These are phyloP conservation scores for Trochalopteron elliotii DNA, from an alignment of 2,113 vertebrate species.

Conservation along the genomic window DNA sequence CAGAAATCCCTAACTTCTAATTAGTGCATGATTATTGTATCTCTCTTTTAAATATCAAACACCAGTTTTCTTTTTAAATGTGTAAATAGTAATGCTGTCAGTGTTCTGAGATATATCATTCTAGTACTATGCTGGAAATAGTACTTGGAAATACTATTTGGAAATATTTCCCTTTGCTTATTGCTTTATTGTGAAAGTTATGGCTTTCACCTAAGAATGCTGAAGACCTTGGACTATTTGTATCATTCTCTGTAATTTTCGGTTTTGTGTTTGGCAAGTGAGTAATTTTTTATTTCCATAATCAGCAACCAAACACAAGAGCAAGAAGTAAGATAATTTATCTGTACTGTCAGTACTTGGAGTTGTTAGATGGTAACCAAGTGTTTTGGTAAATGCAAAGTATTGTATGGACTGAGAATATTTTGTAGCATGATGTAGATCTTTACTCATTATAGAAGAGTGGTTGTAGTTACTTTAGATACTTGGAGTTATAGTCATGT, in stretches of 20 bases:
- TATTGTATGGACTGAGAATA: not conserved
- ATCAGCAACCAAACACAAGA: not conserved
- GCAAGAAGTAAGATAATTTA: not conserved
- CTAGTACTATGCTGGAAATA: not conserved
- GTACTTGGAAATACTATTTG: not conserved
- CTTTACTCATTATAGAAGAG: not conserved
- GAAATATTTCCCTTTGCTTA: not conserved
- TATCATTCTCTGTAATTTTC: not conserved
- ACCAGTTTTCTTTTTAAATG: not conserved
- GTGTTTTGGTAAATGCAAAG: not conserved
- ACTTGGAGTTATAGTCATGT: not conserved
- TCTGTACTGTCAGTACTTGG: not conserved
- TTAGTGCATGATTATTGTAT: not conserved
- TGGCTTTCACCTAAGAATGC: not conserved
- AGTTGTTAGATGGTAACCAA: not conserved
- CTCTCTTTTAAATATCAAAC: not conserved
- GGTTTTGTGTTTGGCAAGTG: not conserved
- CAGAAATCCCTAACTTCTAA: not conserved
- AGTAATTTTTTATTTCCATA: not conserved
- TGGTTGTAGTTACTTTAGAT: not conserved
- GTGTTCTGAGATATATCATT: not conserved
- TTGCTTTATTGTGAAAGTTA: not conserved
- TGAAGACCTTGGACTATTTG: not conserved
- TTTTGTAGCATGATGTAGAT: not conserved
- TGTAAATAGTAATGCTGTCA: not conserved